Evolutionary conservation across 2,797 vertebrate species (phyloP).

Genomic region (Geotrypetes seraphini): DNA sequence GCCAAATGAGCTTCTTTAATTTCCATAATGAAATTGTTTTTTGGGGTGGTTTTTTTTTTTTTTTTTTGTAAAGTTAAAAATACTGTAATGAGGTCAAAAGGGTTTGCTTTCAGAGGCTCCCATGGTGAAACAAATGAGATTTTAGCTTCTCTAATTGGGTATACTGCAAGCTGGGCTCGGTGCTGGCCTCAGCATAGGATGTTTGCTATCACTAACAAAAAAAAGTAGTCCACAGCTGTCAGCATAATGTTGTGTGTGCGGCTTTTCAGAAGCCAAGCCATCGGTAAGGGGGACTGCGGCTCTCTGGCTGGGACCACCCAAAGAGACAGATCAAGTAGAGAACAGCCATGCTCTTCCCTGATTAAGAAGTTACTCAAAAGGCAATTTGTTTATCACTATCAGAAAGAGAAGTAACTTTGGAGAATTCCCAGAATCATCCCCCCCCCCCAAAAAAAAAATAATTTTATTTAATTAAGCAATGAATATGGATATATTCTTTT

Average conservation of each 20-base stretch:
- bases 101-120: constrained; percentile 65
- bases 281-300: constrained; percentile 36
- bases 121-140: constrained; percentile 74
- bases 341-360: constrained; percentile 46
- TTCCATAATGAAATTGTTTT: constrained; percentile 77
- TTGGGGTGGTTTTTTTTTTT: too few species aligned
- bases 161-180: constrained; percentile 61
- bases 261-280: constrained; percentile 52
- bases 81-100: constrained; percentile 71
- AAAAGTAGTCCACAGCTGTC: constrained; percentile 69
- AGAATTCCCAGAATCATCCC: constrained; percentile 54
- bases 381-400: constrained; percentile 64
- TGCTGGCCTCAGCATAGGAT: constrained; percentile 59
- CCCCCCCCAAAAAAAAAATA: too few species aligned
- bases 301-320: constrained; percentile 62
- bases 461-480: constrained; percentile 57
- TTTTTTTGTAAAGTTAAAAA: constrained; percentile 75
- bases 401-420: constrained; percentile 34
- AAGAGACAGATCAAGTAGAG: constrained; percentile 58
- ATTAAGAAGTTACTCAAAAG: constrained; percentile 61
- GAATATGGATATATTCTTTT: constrained; percentile 52
- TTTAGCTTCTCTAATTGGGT: constrained; percentile 73
- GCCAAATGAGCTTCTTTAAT: constrained; percentile 69
- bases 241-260: constrained; percentile 40
- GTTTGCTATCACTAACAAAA: constrained; percentile 67